These are phyloP conservation scores for Andricus curvator DNA, from an alignment of 2,888 invertebrate species.

Conservation along the genomic window DNA sequence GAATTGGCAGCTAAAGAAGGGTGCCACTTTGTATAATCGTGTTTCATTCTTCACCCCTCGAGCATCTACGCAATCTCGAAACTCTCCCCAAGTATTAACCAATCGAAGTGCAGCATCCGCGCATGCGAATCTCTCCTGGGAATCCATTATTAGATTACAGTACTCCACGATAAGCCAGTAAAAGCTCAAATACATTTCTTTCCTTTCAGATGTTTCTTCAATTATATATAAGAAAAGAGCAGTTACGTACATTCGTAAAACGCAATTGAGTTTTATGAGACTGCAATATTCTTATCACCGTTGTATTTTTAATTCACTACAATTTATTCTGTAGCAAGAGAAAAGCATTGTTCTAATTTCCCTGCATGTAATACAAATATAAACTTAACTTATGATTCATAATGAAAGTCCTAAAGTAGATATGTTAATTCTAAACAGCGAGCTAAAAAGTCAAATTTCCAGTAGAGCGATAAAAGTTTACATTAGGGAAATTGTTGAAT, in stretches of 20 bases:
- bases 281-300: not conserved
- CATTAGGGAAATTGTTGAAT: too few relatives aligned
- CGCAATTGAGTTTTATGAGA: not conserved
- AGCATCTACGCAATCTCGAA: conserved; percentile 70
- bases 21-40: conserved; percentile 27
- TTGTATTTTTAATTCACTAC: not conserved
- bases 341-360: not conserved
- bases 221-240: too few relatives aligned
- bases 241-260: not conserved
- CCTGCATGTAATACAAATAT: not conserved
- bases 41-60: conserved; percentile 51
- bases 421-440: too few relatives aligned
- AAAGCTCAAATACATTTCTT: conserved; percentile 14
- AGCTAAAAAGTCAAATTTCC: too few relatives aligned
- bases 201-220: not conserved
- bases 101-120: conserved; percentile 75
- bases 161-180: conserved; percentile 21
- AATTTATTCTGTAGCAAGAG: not conserved
- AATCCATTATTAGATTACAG: conserved; percentile 62
- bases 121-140: conserved; percentile 69
- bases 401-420: not conserved
- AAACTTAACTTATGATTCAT: too few relatives aligned
- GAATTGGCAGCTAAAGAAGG: not conserved
- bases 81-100: conserved; percentile 66
- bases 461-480: too few relatives aligned